Base-by-base conservation (phyloP, 2,888 invertebrate genomes). In the Nowickia ferox region DNA sequence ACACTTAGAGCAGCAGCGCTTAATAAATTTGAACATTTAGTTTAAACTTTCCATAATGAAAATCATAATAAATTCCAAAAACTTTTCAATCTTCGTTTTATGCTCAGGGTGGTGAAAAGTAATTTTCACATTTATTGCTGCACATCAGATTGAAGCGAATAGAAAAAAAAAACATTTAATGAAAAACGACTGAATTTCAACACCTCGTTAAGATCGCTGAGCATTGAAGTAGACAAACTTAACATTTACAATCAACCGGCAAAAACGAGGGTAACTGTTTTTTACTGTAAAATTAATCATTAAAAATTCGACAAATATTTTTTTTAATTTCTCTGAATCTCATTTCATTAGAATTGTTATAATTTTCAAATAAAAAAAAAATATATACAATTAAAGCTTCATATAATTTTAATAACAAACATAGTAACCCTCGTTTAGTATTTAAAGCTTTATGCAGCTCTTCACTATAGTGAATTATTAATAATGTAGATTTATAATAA, bases 21-120 rank as follows among this genome's bases (percentile, higher is more conserved):
- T 46, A 17, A 63, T 53, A 71, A 44, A 55, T 38, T 13, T 38
- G 13, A 71, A 69, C 48, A 59, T 69, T 19, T 46, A 53, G 38
- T 46, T 53, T 15, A 51, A 71, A 79, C 71, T 79, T 79, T 79
- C 79, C 79, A 71, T 38, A 63, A 69, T 78, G 38, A 71, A 79
- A 71, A 46, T 53, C 63, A 71, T 79, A 71, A 71, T 55, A 53
- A 79, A 79, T 63, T 57, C 5, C 3, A 40, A 65, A 57, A 57
- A 72, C 57, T 57, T 57, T 80, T 80, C 72, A 80, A 80, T 66
- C 48, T 71, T 68, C 44, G 53, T 68, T 61, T 51, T 46, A 30
- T 46, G 79, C 84, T 84, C 48, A 40, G 63, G 84, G 79, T 79
- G 84, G 74, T 84, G 84, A 84, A 84, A 84, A 69, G 79, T 63